Evolutionary conservation across 2,113 vertebrate species (phyloP).

Genomic region (Axis porcinus): DNA sequence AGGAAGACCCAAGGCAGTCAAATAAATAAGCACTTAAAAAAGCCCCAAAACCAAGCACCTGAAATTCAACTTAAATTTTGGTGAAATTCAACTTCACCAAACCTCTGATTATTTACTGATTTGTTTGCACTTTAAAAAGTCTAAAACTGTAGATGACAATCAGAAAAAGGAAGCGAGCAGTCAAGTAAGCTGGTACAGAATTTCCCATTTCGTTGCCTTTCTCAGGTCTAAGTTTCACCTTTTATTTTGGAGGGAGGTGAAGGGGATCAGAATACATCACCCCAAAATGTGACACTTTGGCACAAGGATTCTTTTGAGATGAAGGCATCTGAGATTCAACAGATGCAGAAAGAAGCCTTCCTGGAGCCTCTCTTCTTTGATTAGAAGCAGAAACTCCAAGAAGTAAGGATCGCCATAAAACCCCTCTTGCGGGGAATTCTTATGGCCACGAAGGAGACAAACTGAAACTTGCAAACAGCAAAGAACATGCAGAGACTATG

Average conservation of each 20-base stretch:
- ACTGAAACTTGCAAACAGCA: neutral
- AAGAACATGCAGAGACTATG: neutral
- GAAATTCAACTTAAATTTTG: neutral
- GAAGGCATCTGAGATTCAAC: neutral
- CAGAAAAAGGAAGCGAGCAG: neutral
- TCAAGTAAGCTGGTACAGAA: neutral
- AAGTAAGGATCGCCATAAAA: neutral
- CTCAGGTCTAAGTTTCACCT: neutral
- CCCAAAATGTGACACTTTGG: neutral
- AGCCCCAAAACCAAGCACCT: neutral
- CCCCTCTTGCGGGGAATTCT: neutral
- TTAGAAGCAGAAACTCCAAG: neutral
- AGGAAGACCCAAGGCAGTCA: neutral
- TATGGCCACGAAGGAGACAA: neutral
- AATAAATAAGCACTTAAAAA: neutral
- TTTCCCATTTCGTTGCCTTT: neutral
- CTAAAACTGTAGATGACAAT: neutral
- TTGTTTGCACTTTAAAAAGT: constrained; percentile 1
- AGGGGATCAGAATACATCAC: neutral
- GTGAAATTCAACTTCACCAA: neutral
- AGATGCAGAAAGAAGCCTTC: neutral
- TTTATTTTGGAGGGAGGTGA: neutral
- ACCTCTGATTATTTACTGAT: neutral
- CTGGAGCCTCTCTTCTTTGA: neutral
- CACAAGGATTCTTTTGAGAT: neutral